A percentile compares a stretch with the other conserved stretches of the same genome.
Evolutionary conservation across 2,113 vertebrate genomes (phyloP).

Genomic region (Typhlomys cinereus): DNA sequence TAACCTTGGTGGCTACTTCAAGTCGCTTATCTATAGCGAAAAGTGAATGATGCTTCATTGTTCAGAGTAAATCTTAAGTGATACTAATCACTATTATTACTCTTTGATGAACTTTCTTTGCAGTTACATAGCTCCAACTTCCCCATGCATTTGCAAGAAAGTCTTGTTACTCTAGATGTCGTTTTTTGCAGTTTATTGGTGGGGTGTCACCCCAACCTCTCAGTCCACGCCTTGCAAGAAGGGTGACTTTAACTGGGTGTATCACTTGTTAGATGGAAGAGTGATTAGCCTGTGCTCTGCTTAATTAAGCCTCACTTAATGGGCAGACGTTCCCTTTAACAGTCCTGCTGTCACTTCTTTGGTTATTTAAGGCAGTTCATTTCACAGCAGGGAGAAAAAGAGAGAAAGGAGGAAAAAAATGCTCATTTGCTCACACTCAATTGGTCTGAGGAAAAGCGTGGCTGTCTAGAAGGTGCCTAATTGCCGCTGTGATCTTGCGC

Average conservation of each 20-base stretch:
- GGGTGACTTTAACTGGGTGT: slow-evolving; percentile 15
- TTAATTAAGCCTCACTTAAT: slow-evolving; percentile 80
- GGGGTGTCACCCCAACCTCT: background rate
- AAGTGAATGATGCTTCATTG: background rate
- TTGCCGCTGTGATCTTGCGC: slow-evolving; percentile 57
- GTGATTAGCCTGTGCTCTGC: slow-evolving; percentile 52
- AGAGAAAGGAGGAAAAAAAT: background rate
- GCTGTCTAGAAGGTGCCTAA: slow-evolving; percentile 72
- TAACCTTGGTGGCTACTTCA: background rate
- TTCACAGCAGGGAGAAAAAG: slow-evolving; percentile 24
- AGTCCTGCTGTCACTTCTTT: slow-evolving; percentile 61
- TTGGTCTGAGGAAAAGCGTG: slow-evolving; percentile 55
- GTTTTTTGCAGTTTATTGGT: background rate
- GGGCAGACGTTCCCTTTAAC: slow-evolving; percentile 63
- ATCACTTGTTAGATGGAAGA: slow-evolving; percentile 50
- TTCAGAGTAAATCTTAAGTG: slow-evolving; percentile 19
- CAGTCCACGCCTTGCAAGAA: background rate
- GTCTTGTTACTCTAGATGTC: background rate
- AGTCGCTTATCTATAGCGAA: background rate
- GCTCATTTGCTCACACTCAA: slow-evolving; percentile 61
- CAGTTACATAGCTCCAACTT: background rate
- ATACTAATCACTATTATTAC: slow-evolving; percentile 14
- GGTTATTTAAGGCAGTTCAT: slow-evolving; percentile 63
- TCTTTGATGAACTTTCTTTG: slow-evolving; percentile 44
- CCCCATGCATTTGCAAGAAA: background rate